These are phyloP conservation scores for Drosophila testacea DNA, from an alignment of 2,888 invertebrate species.

Conservation along the genomic window DNA sequence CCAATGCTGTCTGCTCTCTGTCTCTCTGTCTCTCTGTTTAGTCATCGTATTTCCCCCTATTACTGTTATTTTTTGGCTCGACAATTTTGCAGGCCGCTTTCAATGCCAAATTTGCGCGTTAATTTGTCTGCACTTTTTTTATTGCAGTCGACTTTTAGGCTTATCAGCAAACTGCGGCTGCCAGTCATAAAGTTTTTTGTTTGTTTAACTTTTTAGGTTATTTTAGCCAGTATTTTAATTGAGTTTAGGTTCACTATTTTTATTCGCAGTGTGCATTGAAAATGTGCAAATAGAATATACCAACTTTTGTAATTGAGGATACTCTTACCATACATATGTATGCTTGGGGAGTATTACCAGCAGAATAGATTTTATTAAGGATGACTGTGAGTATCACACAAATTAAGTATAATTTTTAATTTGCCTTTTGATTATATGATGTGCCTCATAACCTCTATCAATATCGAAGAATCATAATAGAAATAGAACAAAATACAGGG, in stretches of 20 bases:
- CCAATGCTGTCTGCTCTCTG: constrained; percentile 5
- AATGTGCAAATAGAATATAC: background rate
- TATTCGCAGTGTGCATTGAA: background rate
- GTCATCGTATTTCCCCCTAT: constrained; percentile 4
- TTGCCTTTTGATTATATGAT: too few species aligned
- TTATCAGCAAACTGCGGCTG: constrained; percentile 52
- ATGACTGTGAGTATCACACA: too few species aligned
- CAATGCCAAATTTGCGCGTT: constrained; percentile 63
- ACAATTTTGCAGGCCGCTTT: constrained; percentile 23
- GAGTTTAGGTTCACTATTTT: constrained; percentile 46
- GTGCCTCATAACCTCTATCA: too few species aligned
- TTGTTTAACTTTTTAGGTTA: constrained; percentile 21
- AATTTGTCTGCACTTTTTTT: constrained; percentile 57
- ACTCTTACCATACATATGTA: too few species aligned
- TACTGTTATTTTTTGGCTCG: constrained; percentile 27
- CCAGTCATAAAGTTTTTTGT: constrained; percentile 35
- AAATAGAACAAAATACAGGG: background rate
- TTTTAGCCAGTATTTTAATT: constrained; percentile 55
- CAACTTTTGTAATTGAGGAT: background rate
- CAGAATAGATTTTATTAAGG: too few species aligned
- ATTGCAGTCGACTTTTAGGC: constrained; percentile 44
- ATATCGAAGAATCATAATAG: too few species aligned
- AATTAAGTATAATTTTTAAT: too few species aligned
- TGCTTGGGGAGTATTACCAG: too few species aligned
- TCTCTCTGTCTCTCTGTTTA: constrained; percentile 2